Conservation (phyloP, 1,140 invertebrate species). For the Tigriopus japonicus region DNA sequence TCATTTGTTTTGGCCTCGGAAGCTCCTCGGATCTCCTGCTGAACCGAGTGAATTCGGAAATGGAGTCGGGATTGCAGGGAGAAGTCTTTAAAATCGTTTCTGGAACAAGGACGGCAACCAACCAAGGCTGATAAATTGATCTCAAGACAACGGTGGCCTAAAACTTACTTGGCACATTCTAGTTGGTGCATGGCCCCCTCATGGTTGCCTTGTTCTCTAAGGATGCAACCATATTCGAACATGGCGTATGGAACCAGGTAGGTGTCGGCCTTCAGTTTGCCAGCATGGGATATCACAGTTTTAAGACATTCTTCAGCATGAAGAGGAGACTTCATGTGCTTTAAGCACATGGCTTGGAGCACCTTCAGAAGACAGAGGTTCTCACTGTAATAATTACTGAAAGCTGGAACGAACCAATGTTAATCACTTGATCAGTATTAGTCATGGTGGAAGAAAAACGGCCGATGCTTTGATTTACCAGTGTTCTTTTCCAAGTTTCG, state of each 20-base stretch:
- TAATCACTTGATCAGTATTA: not conserved
- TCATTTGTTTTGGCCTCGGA: no score
- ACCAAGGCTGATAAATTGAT: not conserved
- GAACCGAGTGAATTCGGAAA: constrained; percentile 67
- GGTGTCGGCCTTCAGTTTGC: constrained; percentile 56
- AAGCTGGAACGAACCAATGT: constrained; percentile 28
- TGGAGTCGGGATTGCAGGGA: constrained; percentile 73
- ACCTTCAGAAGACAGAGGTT: constrained; percentile 55
- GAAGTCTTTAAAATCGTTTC: constrained; percentile 73
- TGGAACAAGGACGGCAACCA: constrained; percentile 28
- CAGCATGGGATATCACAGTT: constrained; percentile 45
- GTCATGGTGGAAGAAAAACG: no score
- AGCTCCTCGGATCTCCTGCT: constrained; percentile 29
- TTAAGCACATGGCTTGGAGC: constrained; percentile 63
- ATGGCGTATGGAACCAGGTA: constrained; percentile 69
- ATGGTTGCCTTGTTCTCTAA: constrained; percentile 41
- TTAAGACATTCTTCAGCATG: constrained; percentile 56
- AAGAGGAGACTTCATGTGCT: constrained; percentile 44
- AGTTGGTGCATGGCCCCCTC: constrained; percentile 48
- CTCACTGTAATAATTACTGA: constrained; percentile 39
- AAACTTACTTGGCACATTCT: constrained; percentile 55
- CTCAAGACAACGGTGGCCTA: constrained; percentile 21
- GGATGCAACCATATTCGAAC: constrained; percentile 62
- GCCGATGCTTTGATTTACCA: no score
- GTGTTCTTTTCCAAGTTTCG: constrained; percentile 14